Conservation (phyloP, 2,888 invertebrate species). For the Podabrus alpinus region DNA sequence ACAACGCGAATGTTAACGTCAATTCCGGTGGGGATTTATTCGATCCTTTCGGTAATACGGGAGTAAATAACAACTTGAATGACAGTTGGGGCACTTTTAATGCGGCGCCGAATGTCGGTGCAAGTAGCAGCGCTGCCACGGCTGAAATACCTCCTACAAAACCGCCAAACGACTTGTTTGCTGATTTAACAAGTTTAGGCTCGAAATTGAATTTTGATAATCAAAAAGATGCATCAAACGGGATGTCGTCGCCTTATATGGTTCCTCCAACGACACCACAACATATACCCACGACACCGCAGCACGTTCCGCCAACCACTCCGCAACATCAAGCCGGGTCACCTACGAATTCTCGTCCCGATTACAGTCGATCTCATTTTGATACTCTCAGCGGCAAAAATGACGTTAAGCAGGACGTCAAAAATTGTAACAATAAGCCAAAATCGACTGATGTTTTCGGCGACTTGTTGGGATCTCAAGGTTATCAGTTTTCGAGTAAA, state of each 20-base stretch:
- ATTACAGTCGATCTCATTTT: conserved; percentile 74
- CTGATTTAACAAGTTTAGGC: conserved; percentile 63
- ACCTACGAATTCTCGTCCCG: conserved; percentile 54
- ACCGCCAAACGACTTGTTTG: conserved; percentile 70
- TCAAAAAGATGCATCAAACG: conserved; percentile 31
- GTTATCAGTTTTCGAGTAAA: conserved; percentile 79
- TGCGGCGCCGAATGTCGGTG: conserved; percentile 38
- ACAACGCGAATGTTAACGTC: conserved; percentile 5
- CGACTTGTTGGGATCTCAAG: conserved; percentile 87
- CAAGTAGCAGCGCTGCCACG: conserved; percentile 49
- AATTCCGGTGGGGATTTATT: conserved; percentile 55
- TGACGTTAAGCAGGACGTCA: conserved; percentile 36
- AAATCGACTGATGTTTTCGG: conserved; percentile 80
- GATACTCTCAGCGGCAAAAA: conserved; percentile 54
- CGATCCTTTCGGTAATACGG: conserved; percentile 65
- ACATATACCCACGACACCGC: conserved; percentile 43
- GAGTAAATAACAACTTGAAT: conserved; percentile 44
- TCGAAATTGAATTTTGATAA: conserved; percentile 51
- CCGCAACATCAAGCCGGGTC: conserved; percentile 56
- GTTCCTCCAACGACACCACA: conserved; percentile 46
- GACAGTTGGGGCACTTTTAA: conserved; percentile 42
- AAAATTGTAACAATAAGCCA: conserved; percentile 44
- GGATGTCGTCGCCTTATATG: conserved; percentile 35
- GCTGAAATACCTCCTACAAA: conserved; percentile 60
- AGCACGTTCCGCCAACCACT: conserved; percentile 35